Conservation (phyloP, 2,113 vertebrate genomes). For the Buteo buteo region DNA sequence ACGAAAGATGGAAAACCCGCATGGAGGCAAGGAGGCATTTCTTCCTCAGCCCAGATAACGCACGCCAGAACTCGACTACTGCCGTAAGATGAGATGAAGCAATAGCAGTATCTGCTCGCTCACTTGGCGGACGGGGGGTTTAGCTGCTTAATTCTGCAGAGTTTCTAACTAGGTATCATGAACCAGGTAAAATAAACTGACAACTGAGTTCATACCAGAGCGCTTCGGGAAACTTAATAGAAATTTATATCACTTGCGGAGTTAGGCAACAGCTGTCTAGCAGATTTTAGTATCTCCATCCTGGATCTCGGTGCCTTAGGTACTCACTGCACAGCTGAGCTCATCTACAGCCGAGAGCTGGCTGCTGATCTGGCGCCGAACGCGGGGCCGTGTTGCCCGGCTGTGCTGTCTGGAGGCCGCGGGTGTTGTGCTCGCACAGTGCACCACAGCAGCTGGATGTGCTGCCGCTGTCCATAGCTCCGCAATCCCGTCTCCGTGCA, state of each 20-base stretch:
- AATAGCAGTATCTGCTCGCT: background rate
- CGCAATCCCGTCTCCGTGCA: background rate
- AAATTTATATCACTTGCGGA: background rate
- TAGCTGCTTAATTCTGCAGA: background rate
- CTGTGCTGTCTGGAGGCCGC: rapidly evolving
- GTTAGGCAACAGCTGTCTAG: background rate
- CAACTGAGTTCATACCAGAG: background rate
- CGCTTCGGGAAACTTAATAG: background rate
- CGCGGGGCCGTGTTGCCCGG: rapidly evolving
- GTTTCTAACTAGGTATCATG: background rate
- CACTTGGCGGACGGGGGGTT: rapidly evolving
- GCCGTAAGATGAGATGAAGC: rapidly evolving
- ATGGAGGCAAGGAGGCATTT: background rate
- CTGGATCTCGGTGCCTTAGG: background rate
- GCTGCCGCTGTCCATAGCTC: rapidly evolving
- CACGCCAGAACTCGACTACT: background rate
- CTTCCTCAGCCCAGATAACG: background rate
- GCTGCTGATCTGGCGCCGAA: background rate
- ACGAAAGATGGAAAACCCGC: rapidly evolving
- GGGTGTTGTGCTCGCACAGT: rapidly evolving
- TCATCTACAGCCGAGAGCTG: background rate
- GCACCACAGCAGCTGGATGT: rapidly evolving
- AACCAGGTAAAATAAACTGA: background rate
- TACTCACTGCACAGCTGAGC: background rate
- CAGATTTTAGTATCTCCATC: rapidly evolving